Evolutionary conservation across 2,888 invertebrate genomes (phyloP).

Genomic region (Gibbula magus): DNA sequence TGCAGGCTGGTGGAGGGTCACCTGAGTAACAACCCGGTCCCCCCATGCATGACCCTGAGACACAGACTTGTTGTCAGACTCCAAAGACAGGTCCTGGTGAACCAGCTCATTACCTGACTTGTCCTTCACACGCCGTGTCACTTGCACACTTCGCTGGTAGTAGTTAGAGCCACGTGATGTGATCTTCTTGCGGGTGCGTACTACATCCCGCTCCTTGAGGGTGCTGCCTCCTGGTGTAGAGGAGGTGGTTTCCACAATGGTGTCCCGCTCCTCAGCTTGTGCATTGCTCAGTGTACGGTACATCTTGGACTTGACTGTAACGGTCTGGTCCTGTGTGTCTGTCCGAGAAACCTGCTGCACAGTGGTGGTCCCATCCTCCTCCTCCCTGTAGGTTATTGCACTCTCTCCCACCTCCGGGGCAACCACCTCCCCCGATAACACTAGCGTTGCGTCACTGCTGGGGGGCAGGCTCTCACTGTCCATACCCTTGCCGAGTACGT

Average conservation of each 20-base stretch:
- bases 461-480: not conserved
- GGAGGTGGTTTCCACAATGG: conserved; percentile 56
- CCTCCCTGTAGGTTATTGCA: conserved; percentile 57
- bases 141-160: conserved; percentile 54
- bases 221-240: conserved; percentile 57
- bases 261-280: conserved; percentile 60
- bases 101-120: conserved; percentile 55
- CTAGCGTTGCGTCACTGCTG: not conserved
- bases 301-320: conserved; percentile 59
- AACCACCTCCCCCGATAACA: not conserved
- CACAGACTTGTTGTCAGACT: conserved; percentile 61
- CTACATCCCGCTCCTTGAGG: conserved; percentile 58
- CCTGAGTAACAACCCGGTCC: conserved; percentile 50
- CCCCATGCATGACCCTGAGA: conserved; percentile 61
- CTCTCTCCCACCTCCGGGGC: conserved; percentile 20
- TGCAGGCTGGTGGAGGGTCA: conserved; percentile 25
- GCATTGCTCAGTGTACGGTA: conserved; percentile 58
- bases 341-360: conserved; percentile 52
- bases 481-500: not conserved
- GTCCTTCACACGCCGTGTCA: conserved; percentile 44
- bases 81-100: conserved; percentile 57
- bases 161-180: conserved; percentile 66
- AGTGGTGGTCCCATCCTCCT: conserved; percentile 61
- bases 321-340: conserved; percentile 53
- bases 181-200: conserved; percentile 57